Conservation (phyloP, 2,797 vertebrate species). For the Rhabdophis nuchalis region DNA sequence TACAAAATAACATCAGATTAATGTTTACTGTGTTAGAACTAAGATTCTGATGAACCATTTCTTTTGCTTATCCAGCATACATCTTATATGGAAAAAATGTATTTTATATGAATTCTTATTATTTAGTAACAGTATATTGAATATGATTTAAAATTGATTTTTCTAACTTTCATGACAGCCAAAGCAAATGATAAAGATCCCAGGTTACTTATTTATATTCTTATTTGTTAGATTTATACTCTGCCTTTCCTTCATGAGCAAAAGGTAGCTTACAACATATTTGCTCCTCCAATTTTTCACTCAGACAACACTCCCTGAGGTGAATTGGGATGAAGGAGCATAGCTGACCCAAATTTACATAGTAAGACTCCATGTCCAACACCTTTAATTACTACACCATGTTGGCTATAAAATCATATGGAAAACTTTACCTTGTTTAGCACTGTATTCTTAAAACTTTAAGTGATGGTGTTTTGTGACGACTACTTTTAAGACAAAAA, state of each 20-base stretch:
- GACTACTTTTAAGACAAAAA: background rate
- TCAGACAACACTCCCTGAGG: background rate
- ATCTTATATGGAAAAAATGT: background rate
- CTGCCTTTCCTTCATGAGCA: background rate
- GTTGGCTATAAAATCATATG: background rate
- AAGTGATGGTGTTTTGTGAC: background rate
- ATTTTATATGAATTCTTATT: background rate
- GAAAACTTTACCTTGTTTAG: background rate
- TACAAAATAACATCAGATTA: constrained; percentile 4
- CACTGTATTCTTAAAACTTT: background rate
- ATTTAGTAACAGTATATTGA: background rate
- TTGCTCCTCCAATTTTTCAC: background rate
- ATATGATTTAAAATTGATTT: background rate
- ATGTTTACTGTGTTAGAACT: constrained; percentile 23
- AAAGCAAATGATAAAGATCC: background rate
- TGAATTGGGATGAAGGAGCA: background rate
- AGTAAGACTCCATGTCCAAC: background rate
- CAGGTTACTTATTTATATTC: background rate
- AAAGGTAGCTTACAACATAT: background rate
- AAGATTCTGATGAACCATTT: constrained; percentile 1
- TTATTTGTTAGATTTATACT: background rate
- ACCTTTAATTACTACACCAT: background rate
- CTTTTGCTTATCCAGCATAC: constrained; percentile 15
- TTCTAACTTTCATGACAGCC: rapidly evolving
- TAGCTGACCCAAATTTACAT: background rate